Base-by-base conservation (phyloP, 1,140 invertebrate genomes). In the Drosophila nasuta region DNA sequence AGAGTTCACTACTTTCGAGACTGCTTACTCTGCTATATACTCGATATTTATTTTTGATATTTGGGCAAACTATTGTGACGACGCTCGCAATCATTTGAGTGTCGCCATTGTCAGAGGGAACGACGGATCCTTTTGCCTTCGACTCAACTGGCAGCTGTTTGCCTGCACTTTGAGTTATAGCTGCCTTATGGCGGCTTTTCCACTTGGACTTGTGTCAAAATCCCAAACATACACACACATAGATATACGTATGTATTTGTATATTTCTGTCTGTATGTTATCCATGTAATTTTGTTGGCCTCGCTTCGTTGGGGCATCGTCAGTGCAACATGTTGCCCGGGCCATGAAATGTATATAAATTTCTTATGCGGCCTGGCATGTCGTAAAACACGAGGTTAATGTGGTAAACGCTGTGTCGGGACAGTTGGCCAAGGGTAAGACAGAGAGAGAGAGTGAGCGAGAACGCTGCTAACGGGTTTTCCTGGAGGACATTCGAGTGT, bases 311-410 rank as follows among this genome's bases (percentile, higher is more conserved):
- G 58, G 69, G 64, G 76, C 76, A 75, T 71, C 74, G 82, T 79
- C 83, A 72, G 80, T 89, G 80, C 85, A 88, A 88, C 83, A 88
- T 88, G 83, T 88, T 88, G 83, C 80, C 83, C 54, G 48, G 51
- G 65, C 77, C 83, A 88, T 88, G 83, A 88, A 88, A 88, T 88
- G 83, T 88, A 88, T 85, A 88, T 88, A 88, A 89, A 88, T 88
- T 88, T 88, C 83, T 89, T 79, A 85, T 88, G 83, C 81, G 83
- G 83, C 77, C 81, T 75, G 81, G 63, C 85, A 85, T 78, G 81
- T 88, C 83, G 83, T 88, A 88, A 88, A 89, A 88, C 83, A 88
- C 68, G 83, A 89, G 83, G 83, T 88, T 88, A 88, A 88, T 88
- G 83, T 88, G 83, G 83, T 88, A 88, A 88, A 78, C 60, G 77